These are phyloP conservation scores for Aphelinus certus DNA, from an alignment of 1,140 invertebrate species.

Conservation along the genomic window DNA sequence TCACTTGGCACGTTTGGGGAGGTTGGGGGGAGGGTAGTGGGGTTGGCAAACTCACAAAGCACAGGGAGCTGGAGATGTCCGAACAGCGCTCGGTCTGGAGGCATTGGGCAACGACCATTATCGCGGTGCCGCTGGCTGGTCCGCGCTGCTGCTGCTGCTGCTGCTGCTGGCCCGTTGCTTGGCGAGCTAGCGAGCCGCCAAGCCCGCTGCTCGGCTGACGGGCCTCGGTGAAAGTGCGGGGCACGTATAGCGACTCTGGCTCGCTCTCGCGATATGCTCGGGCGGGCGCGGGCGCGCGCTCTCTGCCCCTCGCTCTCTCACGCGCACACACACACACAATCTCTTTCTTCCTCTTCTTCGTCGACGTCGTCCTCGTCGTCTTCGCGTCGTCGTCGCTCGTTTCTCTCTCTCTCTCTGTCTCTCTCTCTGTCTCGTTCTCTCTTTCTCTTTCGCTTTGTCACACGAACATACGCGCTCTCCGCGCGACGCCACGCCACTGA, in stretches of 20 bases:
- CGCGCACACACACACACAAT: background rate
- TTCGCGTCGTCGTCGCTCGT: background rate
- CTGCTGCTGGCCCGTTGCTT: background rate
- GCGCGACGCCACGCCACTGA: conserved; percentile 31
- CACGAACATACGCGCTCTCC: background rate
- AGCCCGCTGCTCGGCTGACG: no score
- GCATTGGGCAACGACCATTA: conserved; percentile 42
- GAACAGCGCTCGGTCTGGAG: conserved; percentile 41
- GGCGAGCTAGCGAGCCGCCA: background rate
- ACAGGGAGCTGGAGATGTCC: conserved; percentile 33
- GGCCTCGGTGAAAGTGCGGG: no score
- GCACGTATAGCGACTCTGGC: background rate
- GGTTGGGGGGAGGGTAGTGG: no score
- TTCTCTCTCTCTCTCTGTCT: background rate
- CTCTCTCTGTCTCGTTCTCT: background rate
- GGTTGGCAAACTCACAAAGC: conserved; percentile 31
- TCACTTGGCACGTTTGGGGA: no score
- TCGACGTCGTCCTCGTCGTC: no score
- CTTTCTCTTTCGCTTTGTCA: no score
- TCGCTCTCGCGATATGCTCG: background rate
- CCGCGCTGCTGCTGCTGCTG: background rate
- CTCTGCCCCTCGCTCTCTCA: conserved; percentile 11
- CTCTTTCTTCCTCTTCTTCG: background rate
- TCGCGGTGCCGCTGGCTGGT: background rate
- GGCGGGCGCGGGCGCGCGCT: background rate